Base-by-base conservation (phyloP, 2,113 vertebrate genomes). In the Cyanistes caeruleus region DNA sequence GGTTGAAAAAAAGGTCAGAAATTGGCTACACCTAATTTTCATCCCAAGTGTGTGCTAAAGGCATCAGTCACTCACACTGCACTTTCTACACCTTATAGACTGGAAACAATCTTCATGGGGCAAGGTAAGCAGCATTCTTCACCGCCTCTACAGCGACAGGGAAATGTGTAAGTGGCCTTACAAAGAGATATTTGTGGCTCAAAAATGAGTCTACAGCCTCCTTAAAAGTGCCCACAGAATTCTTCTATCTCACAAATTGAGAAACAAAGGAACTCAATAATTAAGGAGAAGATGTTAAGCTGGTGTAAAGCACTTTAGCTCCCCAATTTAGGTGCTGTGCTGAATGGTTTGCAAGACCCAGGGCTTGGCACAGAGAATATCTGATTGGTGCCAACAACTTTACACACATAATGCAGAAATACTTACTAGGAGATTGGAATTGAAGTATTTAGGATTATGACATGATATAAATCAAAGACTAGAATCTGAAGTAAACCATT, bases 81-180 rank as follows among this genome's bases (percentile, higher is more conserved):
- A 75, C n/a, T 15, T 73, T 60, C 33, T 46, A 15, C 49, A 56
- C 7, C 43, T 43, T 43, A 15, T 43, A 43, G 43, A 43, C 43
- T 43, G 43, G 6, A 16, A 43, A 39, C 7, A 75, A 33, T 43
- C 33, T 44, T 23, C 13, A 15, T 37, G 15, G 51, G 21, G 13
- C 22, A 25, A 33, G 23, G 48, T 3, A 44, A 67, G 13, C 13
- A 72, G 31, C 9, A 48, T 21, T 67, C 23, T 52, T 15, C 18
- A 9, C 9, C 8, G 7, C 24, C 4, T 15, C 19, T 15, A 28
- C 9, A 33, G 27, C 0, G 5, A 48, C 35, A 52, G 44, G 37
- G 21, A 43, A 63, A 56, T 0, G 0, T 3, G 5, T 9, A 27
- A 8, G 10, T 23, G 21, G 33, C 43, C 44, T 63, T 30, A 49